Base-by-base conservation (phyloP, 2,113 vertebrate species). In the Cervus canadensis region DNA sequence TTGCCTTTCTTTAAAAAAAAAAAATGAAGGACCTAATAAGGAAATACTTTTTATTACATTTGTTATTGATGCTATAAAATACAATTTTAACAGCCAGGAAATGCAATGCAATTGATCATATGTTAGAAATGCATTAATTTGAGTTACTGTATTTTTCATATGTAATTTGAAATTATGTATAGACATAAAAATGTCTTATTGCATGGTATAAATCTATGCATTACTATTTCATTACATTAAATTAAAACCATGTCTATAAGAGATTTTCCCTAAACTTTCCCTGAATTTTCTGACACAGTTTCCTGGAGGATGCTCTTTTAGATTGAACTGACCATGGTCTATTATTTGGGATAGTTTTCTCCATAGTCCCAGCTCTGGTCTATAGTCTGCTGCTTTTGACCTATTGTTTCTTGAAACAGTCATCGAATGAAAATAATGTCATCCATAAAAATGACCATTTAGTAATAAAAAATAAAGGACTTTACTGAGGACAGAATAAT, bases 41-140 rank as follows among this genome's bases (percentile, higher is more conserved):
- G 89, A 98, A 98, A 98, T 97, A 94, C n/a, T 94, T 88, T 98
- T 99, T 98, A 99, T 98, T 98, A 97, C 90, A 64, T 98, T 97
- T 99, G 97, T 98, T 99, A 99, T 98, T 98, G 98, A 94, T 97
- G 97, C 84, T 96, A 98, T 99, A 98, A 99, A 99, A 96, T 94
- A 98, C 91, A 98, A 98, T 90, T 98, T 98, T 98, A 98, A 93
- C 89, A 96, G 94, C 97, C 93, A 96, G 82, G 59, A 98, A 98
- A 98, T 97, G 96, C 94, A 98, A 97, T 79, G 96, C 97, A 98
- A 98, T 98, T 98, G 98, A 99, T 99, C 97, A 98, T 97, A 94
- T 97, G 94, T 78, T 97, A 91, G 92, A 99, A 99, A 98, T 97
- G 26, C 96, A 98, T 98, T 99, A 98, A 98, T 98, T 98, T 98